phyloP scores from a whole-genome alignment of 2,797 vertebrate species.

The Acipenser ruthenus region DNA sequence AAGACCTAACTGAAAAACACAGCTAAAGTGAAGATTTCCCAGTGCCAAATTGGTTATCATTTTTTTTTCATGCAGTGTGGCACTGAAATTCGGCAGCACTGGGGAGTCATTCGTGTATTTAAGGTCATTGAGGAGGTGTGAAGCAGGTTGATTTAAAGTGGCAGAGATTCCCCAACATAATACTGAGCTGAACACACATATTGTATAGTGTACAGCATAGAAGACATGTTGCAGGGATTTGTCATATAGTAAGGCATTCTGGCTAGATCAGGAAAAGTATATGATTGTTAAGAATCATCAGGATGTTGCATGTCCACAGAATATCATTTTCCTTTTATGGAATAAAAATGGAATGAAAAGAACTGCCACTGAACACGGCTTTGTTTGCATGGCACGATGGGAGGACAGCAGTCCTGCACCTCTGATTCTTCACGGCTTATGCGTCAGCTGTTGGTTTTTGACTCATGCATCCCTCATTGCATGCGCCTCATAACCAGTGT shows the following conservation, averaged over 20 bases:
- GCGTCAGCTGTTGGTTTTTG: conserved; percentile 72
- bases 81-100: too few species aligned
- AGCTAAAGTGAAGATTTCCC: not conserved
- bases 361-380: conserved; percentile 50
- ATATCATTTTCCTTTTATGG: not conserved
- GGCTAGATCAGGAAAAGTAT: too few species aligned
- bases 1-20: not conserved
- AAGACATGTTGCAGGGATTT: too few species aligned
- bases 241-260: too few species aligned
- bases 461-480: conserved; percentile 84
- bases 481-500: conserved; percentile 92
- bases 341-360: conserved; percentile 2
- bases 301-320: conserved; percentile 4
- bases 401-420: conserved; percentile 53
- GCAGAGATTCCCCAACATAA: too few species aligned
- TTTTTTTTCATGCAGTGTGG: too few species aligned
- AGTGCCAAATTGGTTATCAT: not conserved
- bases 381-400: conserved; percentile 52
- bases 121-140: too few species aligned
- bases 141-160: too few species aligned
- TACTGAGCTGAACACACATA: too few species aligned
- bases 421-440: conserved; percentile 48
- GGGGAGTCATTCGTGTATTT: too few species aligned
- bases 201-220: too few species aligned
- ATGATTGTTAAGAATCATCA: not conserved